Percentiles rank a stretch among this genome's conserved stretches.
phyloP scores from a whole-genome alignment of 2,113 vertebrate genomes.

The Barbus barbus region DNA sequence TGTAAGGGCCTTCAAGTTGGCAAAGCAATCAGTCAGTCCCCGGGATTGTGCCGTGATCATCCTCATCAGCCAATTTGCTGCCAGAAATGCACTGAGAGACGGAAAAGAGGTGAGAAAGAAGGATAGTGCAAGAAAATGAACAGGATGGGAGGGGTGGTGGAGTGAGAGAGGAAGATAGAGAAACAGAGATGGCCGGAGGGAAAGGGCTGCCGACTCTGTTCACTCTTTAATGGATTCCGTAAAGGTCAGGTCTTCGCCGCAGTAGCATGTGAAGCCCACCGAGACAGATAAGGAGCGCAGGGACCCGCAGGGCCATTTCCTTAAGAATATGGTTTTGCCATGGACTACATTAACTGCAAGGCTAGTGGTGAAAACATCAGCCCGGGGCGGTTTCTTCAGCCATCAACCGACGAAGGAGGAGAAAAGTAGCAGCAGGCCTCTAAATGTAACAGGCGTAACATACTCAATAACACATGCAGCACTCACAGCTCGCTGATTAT shows the following conservation, averaged over 20 bases:
- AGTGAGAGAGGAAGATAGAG: constrained; percentile 16
- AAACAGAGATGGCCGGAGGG: constrained; percentile 36
- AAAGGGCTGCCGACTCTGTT: constrained; percentile 38
- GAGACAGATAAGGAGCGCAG: constrained; percentile 44
- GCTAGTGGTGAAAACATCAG: constrained; percentile 30
- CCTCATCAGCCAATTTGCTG: constrained; percentile 19
- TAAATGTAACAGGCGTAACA: constrained; percentile 30
- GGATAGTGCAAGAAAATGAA: not conserved
- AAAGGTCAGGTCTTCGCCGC: constrained; percentile 48
- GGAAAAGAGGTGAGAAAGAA: not conserved
- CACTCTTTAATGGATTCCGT: constrained; percentile 48
- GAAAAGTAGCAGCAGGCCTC: constrained; percentile 2
- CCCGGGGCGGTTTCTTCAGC: constrained; percentile 19
- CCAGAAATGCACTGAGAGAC: constrained; percentile 27
- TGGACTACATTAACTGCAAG: constrained; percentile 43
- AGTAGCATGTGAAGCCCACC: constrained; percentile 35
- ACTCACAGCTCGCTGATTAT: constrained; percentile 26
- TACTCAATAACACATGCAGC: constrained; percentile 30
- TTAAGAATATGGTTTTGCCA: constrained; percentile 45
- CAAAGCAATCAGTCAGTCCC: constrained; percentile 38
- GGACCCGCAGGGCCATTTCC: constrained; percentile 42
- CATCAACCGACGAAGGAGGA: constrained; percentile 13
- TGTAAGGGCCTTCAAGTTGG: constrained; percentile 30
- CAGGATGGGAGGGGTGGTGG: not conserved
- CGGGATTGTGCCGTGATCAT: constrained; percentile 4